Evolutionary conservation across 2,797 vertebrate species (phyloP).

Genomic region (Melanotaenia nigrans): DNA sequence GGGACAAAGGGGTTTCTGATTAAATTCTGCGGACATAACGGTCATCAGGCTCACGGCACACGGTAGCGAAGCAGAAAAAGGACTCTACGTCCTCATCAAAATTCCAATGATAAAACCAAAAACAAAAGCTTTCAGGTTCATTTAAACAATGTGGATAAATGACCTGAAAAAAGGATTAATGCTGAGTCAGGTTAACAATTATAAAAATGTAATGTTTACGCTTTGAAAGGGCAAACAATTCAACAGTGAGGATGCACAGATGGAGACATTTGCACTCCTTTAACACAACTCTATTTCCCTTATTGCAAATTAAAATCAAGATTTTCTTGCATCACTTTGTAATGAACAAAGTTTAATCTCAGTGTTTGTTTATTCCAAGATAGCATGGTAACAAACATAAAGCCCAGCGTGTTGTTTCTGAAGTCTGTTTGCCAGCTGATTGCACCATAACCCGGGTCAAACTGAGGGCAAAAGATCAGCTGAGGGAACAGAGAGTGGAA

Average conservation of each 20-base stretch:
- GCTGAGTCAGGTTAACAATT: constrained; percentile 46
- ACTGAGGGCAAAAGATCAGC: constrained; percentile 60
- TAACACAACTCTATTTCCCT: neutral
- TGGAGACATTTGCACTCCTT: constrained; percentile 1
- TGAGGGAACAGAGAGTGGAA: constrained; percentile 35
- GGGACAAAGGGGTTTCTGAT: constrained; percentile 70
- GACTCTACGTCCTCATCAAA: constrained; percentile 70
- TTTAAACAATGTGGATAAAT: constrained; percentile 69
- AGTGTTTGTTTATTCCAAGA: neutral
- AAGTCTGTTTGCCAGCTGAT: constrained; percentile 43
- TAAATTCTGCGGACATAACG: constrained; percentile 55
- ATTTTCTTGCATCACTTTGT: neutral
- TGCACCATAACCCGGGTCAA: constrained; percentile 52
- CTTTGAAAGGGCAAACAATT: constrained; percentile 12
- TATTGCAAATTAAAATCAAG: neutral
- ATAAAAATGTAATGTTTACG: constrained; percentile 21
- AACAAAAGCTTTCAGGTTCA: constrained; percentile 75
- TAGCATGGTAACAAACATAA: constrained; percentile 19
- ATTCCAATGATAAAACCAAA: constrained; percentile 70
- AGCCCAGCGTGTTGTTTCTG: constrained; percentile 38
- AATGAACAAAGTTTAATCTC: neutral
- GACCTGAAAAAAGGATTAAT: constrained; percentile 60
- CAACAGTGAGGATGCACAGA: constrained; percentile 4
- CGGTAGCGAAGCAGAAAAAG: constrained; percentile 60
- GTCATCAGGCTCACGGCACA: constrained; percentile 59